These are phyloP conservation scores for Halocynthia aurantium DNA, from an alignment of 23 tunicate genomes.

Conservation along the genomic window DNA sequence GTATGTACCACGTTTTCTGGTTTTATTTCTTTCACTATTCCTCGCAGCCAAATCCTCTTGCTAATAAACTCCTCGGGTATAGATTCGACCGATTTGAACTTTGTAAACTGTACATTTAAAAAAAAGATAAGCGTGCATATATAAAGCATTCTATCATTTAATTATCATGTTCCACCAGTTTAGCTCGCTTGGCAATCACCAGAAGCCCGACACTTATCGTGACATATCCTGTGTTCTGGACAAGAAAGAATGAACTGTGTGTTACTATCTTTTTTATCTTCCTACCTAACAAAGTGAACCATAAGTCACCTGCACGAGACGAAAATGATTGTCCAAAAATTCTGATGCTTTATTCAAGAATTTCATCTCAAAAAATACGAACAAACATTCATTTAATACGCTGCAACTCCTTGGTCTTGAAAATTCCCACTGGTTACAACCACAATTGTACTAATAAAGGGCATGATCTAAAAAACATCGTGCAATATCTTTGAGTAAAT, in stretches of 20 bases:
- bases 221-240: conserved; percentile 27
- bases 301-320: conserved; percentile 7
- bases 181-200: conserved; percentile 16
- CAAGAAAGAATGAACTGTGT: background rate
- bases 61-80: conserved; percentile 22
- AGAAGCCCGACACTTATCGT: conserved; percentile 19
- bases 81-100: conserved; percentile 4
- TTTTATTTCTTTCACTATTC: conserved; percentile 12
- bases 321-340: conserved; percentile 18
- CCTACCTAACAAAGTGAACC: background rate
- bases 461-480: too few species aligned
- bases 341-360: conserved; percentile 18
- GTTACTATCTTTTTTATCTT: background rate
- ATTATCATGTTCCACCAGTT: conserved; percentile 4
- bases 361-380: too few species aligned
- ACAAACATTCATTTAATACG: too few species aligned
- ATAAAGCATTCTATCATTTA: background rate
- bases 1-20: conserved; percentile 6
- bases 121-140: background rate
- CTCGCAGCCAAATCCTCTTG: conserved; percentile 19
- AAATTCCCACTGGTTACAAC: too few species aligned
- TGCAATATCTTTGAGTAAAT: too few species aligned
- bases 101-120: conserved; percentile 14
- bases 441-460: too few species aligned
- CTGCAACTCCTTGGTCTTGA: too few species aligned